These are phyloP conservation scores for Sarcophaga peregrina DNA, from an alignment of 1,140 invertebrate genomes.

Conservation along the genomic window DNA sequence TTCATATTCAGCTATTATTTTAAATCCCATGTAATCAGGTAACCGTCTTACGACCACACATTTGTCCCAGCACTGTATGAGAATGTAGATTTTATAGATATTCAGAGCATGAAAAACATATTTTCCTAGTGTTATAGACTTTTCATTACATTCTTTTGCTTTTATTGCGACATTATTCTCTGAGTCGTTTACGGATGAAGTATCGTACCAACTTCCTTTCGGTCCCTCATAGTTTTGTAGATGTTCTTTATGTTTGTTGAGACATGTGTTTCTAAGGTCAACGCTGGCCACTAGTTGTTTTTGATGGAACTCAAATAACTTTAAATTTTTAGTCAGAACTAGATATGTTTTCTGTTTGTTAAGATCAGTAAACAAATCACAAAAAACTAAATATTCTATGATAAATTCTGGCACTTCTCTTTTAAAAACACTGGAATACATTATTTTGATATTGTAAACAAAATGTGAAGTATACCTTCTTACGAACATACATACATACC, in stretches of 20 bases:
- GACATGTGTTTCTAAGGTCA: conserved; percentile 34
- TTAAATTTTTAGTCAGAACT: conserved; percentile 42
- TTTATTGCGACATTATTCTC: neutral
- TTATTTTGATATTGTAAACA: neutral
- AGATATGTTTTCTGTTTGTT: conserved; percentile 23
- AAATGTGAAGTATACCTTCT: too few relatives aligned
- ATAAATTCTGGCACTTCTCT: conserved; percentile 39
- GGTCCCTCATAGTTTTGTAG: conserved; percentile 30
- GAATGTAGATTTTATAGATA: conserved; percentile 37
- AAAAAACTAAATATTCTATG: conserved; percentile 16
- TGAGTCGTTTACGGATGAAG: neutral
- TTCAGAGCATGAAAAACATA: conserved; percentile 43
- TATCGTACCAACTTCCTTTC: conserved; percentile 29
- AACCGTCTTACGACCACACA: conserved; percentile 28
- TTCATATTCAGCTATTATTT: conserved; percentile 30
- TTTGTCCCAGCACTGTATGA: conserved; percentile 46
- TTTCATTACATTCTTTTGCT: too few relatives aligned
- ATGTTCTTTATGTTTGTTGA: conserved; percentile 21
- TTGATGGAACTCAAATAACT: conserved; percentile 43
- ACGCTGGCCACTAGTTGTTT: conserved; percentile 42
- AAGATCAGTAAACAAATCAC: conserved; percentile 11
- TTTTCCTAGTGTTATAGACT: conserved; percentile 42
- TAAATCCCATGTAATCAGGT: neutral
- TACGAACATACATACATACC: too few relatives aligned
- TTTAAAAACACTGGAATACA: neutral